Evolutionary conservation across 2,797 vertebrate genomes (phyloP).

Genomic region (Micrastur ruficollis): DNA sequence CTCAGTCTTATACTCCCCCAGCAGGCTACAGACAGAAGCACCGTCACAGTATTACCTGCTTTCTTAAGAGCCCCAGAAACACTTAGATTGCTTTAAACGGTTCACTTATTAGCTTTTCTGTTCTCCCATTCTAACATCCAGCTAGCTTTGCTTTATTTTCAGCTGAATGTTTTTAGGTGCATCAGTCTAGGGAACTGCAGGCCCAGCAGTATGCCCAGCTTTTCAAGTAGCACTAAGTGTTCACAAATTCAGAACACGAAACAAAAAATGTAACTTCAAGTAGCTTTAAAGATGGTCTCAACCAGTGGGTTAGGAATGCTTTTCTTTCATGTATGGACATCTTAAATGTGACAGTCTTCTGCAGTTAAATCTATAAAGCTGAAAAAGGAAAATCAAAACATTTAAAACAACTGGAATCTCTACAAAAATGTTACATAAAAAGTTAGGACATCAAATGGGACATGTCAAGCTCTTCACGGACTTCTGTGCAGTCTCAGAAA

Average conservation of each 20-base stretch:
- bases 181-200: neutral
- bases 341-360: neutral
- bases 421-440: neutral
- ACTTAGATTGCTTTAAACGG: neutral
- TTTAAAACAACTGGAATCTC: neutral
- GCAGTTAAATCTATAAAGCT: neutral
- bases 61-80: neutral
- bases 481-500: neutral
- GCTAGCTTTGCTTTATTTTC: neutral
- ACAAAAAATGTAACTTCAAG: neutral
- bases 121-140: neutral
- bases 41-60: neutral
- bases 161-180: neutral
- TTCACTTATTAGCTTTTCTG: neutral
- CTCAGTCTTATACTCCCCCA: neutral
- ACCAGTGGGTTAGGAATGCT: neutral
- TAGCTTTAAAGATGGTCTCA: neutral
- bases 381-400: neutral
- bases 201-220: neutral
- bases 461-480: neutral
- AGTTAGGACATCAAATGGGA: neutral
- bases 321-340: neutral
- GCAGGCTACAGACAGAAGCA: neutral
- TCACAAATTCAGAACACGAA: neutral
- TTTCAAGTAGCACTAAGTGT: fast-evolving